These are phyloP conservation scores for Hydropsyche betteni DNA, from an alignment of 2,888 invertebrate genomes.

Conservation along the genomic window DNA sequence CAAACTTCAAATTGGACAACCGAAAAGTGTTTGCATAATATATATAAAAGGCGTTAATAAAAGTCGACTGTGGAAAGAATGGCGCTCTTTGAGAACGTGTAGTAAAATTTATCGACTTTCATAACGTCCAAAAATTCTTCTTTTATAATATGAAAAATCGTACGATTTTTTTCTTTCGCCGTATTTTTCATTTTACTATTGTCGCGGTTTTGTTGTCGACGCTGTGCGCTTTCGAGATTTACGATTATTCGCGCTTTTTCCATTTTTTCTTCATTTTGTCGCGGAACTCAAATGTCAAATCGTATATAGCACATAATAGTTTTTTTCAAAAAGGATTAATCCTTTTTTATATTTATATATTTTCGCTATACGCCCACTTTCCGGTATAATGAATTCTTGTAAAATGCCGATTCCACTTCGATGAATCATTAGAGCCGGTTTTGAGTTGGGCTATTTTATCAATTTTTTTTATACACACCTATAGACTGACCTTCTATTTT, in stretches of 20 bases:
- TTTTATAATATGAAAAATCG: neutral
- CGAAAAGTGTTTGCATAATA: no score
- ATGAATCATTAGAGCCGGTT: conserved; percentile 16
- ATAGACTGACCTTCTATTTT: no score
- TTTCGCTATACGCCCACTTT: neutral
- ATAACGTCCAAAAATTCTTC: conserved; percentile 17
- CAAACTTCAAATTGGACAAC: no score
- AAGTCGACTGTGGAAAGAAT: conserved; percentile 14
- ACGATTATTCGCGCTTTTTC: neutral
- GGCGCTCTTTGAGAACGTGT: conserved; percentile 4
- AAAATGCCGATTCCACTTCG: conserved; percentile 9
- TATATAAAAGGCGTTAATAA: neutral
- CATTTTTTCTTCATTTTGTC: no score
- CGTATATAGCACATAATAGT: no score
- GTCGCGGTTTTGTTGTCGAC: conserved; percentile 4
- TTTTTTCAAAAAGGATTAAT: no score
- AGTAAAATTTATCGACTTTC: conserved; percentile 31
- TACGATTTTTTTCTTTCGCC: conserved; percentile 9
- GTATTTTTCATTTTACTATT: conserved; percentile 7
- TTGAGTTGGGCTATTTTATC: neutral
- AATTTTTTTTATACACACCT: no score
- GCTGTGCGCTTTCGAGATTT: conserved; percentile 14
- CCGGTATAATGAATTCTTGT: neutral
- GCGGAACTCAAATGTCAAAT: no score
- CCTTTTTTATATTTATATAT: no score